Percentiles rank a stretch among this genome's conserved stretches.
These are phyloP conservation scores for Plagodis pulveraria DNA, from an alignment of 2,888 invertebrate species.

Conservation along the genomic window DNA sequence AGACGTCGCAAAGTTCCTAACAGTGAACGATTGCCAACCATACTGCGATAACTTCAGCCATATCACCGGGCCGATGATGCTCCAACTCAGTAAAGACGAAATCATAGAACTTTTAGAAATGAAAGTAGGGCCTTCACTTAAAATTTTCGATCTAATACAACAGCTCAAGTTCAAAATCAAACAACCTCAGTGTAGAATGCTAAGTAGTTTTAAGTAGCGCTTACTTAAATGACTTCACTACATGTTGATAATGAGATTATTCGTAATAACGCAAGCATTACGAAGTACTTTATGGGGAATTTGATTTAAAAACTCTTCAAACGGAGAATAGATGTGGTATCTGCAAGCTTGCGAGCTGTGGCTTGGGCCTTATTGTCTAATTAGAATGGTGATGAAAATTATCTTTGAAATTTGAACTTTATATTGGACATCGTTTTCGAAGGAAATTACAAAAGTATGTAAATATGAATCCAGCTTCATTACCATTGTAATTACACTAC, in stretches of 20 bases:
- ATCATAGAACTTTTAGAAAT: conserved; percentile 95
- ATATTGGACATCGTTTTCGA: too few species aligned
- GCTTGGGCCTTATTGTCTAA: too few species aligned
- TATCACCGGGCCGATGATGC: conserved; percentile 92
- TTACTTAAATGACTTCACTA: conserved; percentile 9
- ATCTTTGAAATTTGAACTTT: too few species aligned
- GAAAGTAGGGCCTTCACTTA: conserved; percentile 97
- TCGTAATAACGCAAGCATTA: background rate
- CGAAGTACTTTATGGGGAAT: too few species aligned
- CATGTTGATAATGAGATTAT: conserved; percentile 24
- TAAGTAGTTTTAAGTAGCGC: conserved; percentile 51
- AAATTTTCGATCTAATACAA: conserved; percentile 96
- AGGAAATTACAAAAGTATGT: too few species aligned
- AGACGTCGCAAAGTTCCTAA: conserved; percentile 95
- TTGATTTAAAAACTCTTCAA: too few species aligned
- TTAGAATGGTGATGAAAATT: too few species aligned
- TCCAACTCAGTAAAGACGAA: conserved; percentile 94
- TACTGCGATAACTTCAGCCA: conserved; percentile 88
- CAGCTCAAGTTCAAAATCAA: conserved; percentile 94
- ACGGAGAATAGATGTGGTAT: too few species aligned
- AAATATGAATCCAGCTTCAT: too few species aligned
- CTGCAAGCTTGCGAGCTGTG: too few species aligned
- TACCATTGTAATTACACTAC: too few species aligned
- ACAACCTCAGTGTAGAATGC: conserved; percentile 87
- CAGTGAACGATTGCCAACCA: conserved; percentile 93